Percentiles rank a stretch among this genome's conserved stretches.
Conservation (phyloP, 2,888 invertebrate genomes). For the Nasonia oneida region DNA sequence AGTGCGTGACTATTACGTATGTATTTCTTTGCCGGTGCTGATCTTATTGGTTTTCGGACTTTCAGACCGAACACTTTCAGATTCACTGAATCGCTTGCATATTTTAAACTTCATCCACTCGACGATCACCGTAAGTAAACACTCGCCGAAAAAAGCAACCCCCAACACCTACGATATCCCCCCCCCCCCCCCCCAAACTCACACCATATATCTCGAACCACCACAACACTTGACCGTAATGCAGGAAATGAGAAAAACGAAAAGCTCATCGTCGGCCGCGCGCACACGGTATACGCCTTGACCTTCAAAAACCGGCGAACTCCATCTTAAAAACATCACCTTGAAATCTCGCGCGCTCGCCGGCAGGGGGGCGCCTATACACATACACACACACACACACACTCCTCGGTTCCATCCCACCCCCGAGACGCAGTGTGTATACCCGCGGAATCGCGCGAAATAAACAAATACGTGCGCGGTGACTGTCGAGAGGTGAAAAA, state of each 20-base stretch:
- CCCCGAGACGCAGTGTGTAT: background rate
- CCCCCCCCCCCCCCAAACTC: too few relatives aligned
- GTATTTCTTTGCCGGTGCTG: background rate
- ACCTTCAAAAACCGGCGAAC: constrained; percentile 58
- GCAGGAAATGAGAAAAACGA: background rate
- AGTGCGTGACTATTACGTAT: background rate
- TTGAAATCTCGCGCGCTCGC: constrained; percentile 48
- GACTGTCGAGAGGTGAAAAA: background rate
- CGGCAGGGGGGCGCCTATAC: background rate
- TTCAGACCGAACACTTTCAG: too few relatives aligned
- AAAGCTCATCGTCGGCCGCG: background rate
- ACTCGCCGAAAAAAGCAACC: too few relatives aligned
- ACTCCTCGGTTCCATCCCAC: background rate
- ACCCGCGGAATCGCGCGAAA: background rate
- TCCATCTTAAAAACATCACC: constrained; percentile 58
- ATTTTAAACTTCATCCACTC: too few relatives aligned
- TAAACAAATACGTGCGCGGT: background rate
- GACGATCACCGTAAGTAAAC: background rate
- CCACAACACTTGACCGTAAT: background rate
- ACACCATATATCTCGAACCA: background rate
- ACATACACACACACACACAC: background rate
- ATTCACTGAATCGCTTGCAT: too few relatives aligned
- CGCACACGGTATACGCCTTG: constrained; percentile 28
- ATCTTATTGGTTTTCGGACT: background rate
- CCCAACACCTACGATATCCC: too few relatives aligned